Evolutionary conservation across 2,888 invertebrate species (phyloP).

Genomic region (Scrobipalpa costella): DNA sequence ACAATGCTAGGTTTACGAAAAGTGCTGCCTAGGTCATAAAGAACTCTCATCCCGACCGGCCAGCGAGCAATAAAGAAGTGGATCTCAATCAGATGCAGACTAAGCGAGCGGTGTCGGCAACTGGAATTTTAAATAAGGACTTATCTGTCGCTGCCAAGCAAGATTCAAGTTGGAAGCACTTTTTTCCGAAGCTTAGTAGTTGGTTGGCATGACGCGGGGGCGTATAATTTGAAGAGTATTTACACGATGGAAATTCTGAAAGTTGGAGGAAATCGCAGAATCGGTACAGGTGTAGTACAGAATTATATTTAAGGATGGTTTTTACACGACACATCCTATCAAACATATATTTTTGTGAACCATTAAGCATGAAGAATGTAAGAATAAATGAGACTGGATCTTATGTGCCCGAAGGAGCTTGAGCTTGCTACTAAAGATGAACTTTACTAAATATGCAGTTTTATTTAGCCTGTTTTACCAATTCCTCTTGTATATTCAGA

Average conservation of each 20-base stretch:
- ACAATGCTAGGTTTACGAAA: not conserved
- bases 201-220: not conserved
- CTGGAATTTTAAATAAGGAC: constrained; percentile 20
- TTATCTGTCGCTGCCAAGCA: constrained; percentile 15
- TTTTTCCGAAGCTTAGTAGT: constrained; percentile 13
- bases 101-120: constrained; percentile 19
- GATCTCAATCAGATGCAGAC: constrained; percentile 28
- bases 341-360: too few species aligned
- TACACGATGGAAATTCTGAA: constrained; percentile 2
- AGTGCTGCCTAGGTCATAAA: constrained; percentile 4
- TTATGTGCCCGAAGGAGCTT: too few species aligned
- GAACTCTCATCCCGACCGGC: constrained; percentile 21
- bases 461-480: too few species aligned
- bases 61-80: constrained; percentile 25
- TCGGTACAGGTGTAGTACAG: not conserved
- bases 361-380: not conserved
- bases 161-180: constrained; percentile 13
- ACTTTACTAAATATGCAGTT: not conserved
- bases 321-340: not conserved
- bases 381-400: not conserved
- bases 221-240: constrained; percentile 11
- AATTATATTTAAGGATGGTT: not conserved
- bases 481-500: too few species aligned
- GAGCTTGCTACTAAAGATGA: too few species aligned
- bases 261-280: not conserved